phyloP scores from a whole-genome alignment of 2,888 invertebrate species.

The Lasiommata megera region DNA sequence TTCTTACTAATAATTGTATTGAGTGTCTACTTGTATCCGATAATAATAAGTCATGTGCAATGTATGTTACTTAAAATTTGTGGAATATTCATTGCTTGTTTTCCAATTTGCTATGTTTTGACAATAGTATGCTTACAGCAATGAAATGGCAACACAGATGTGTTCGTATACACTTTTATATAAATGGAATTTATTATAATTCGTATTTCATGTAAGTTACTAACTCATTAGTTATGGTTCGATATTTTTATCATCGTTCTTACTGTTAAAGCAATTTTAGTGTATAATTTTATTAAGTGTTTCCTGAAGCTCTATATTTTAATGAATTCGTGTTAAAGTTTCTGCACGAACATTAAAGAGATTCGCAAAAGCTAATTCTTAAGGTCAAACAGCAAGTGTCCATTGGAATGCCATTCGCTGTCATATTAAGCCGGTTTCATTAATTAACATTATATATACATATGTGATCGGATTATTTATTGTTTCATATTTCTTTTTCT shows the following conservation, averaged over 20 bases:
- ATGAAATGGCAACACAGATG: neutral
- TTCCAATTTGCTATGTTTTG: neutral
- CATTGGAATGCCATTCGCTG: slow-evolving; percentile 23
- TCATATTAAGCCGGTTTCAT: slow-evolving; percentile 8
- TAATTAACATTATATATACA: neutral
- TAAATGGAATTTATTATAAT: neutral
- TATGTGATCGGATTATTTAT: too few relatives aligned
- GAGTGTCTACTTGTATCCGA: neutral
- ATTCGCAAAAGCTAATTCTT: slow-evolving; percentile 3
- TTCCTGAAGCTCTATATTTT: too few relatives aligned
- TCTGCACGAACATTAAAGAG: neutral
- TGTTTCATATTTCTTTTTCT: too few relatives aligned
- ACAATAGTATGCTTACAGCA: neutral
- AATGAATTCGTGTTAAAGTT: neutral
- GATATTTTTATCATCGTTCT: neutral
- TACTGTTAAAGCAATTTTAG: neutral
- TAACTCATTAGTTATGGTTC: neutral
- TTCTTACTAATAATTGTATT: neutral
- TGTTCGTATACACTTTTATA: neutral
- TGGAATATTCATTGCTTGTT: neutral
- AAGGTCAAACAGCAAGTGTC: slow-evolving; percentile 22
- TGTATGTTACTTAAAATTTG: neutral
- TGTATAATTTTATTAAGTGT: too few relatives aligned
- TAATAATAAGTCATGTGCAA: neutral
- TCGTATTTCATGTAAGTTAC: neutral